Conservation (phyloP, 2,888 invertebrate species). For the Chaetogeoica ovagalla region DNA sequence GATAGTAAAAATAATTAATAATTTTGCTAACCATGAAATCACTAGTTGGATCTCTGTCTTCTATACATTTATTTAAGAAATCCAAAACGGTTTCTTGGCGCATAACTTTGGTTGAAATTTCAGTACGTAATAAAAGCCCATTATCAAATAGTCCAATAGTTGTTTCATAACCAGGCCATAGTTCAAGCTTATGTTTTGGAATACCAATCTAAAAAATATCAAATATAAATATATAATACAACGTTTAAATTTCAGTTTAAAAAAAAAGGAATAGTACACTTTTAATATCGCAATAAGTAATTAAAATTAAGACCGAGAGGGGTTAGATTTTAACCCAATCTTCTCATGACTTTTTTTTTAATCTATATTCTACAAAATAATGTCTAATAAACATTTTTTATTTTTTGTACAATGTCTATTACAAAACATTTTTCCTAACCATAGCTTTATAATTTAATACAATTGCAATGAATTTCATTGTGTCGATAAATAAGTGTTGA, state of each 20-base stretch:
- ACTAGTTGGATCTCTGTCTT: conserved; percentile 56
- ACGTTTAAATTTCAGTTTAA: background rate
- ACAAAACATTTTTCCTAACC: too few species aligned
- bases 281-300: background rate
- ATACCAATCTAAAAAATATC: conserved; percentile 64
- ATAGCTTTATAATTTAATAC: too few species aligned
- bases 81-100: conserved; percentile 74
- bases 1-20: background rate
- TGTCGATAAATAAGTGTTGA: too few species aligned
- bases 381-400: too few species aligned
- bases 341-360: too few species aligned
- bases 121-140: conserved; percentile 74
- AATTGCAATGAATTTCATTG: too few species aligned
- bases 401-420: too few species aligned
- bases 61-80: conserved; percentile 59
- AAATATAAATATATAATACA: conserved; percentile 1
- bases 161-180: conserved; percentile 84
- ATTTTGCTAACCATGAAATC: conserved; percentile 55
- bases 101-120: conserved; percentile 82
- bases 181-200: conserved; percentile 67
- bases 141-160: conserved; percentile 82
- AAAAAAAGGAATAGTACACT: too few species aligned
- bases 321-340: too few species aligned
- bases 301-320: background rate
- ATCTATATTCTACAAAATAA: too few species aligned